phyloP scores from a whole-genome alignment of 2,797 vertebrate genomes.

The Sebastes melanostomus region DNA sequence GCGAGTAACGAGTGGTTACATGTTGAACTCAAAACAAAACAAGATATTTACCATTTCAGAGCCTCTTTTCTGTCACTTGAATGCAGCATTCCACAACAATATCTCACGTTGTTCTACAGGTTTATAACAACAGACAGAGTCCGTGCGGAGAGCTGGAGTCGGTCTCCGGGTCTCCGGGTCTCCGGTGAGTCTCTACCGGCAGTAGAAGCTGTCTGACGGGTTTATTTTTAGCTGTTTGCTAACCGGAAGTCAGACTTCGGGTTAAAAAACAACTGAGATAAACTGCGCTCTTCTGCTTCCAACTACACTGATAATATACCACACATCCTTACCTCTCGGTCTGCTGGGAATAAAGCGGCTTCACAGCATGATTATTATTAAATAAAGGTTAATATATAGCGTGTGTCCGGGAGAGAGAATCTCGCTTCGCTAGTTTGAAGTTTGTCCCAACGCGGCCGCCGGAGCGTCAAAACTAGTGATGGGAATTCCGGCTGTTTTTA shows the following conservation, averaged over 20 bases:
- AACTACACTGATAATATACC: background rate
- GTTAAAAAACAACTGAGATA: background rate
- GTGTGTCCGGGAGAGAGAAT: accelerated
- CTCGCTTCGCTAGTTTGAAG: background rate
- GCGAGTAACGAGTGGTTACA: too few relatives aligned
- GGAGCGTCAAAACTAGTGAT: background rate
- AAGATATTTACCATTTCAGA: background rate
- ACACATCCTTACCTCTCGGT: accelerated
- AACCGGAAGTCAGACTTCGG: background rate
- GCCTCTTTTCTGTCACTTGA: background rate
- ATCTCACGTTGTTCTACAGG: background rate
- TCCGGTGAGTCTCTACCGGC: background rate
- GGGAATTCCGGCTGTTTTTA: too few relatives aligned
- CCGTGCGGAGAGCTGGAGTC: accelerated
- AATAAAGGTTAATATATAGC: background rate
- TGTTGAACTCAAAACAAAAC: background rate
- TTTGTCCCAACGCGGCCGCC: slow-evolving; percentile 50
- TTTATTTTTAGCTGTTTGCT: background rate
- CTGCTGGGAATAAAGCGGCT: background rate
- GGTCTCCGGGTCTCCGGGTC: too few relatives aligned
- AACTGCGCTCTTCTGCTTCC: background rate
- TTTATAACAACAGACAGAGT: too few relatives aligned
- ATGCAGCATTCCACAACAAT: background rate
- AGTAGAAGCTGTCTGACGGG: background rate
- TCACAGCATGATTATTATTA: background rate